These are phyloP conservation scores for Caenorhabditis brenneri DNA, from an alignment of 1,140 invertebrate species.

Conservation along the genomic window DNA sequence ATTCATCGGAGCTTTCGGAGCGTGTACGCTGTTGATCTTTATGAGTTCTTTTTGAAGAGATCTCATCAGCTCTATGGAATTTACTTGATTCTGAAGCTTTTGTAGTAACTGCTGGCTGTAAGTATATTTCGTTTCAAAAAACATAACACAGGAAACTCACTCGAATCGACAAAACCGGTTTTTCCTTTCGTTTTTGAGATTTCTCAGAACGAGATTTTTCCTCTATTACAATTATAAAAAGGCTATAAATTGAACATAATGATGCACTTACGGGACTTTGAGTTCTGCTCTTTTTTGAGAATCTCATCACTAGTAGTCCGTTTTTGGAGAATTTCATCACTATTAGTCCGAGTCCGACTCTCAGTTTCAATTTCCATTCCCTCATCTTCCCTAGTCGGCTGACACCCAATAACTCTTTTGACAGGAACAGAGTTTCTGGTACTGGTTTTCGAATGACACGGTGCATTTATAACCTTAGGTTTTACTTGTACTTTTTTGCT, in stretches of 20 bases:
- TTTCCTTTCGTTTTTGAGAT: too few species aligned
- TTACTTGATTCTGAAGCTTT: background rate
- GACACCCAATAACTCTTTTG: background rate
- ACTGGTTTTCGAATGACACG: background rate
- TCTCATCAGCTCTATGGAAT: too few species aligned
- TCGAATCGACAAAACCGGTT: too few species aligned
- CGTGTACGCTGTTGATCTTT: background rate
- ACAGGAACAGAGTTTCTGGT: background rate
- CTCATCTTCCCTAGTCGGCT: constrained; percentile 19
- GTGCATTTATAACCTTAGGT: too few species aligned
- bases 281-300: background rate
- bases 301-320: background rate
- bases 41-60: too few species aligned
- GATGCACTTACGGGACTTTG: background rate
- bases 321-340: background rate
- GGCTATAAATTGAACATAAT: too few species aligned
- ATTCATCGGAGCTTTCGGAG: background rate
- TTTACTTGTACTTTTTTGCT: too few species aligned
- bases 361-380: background rate
- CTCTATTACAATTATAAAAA: too few species aligned
- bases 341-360: background rate
- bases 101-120: background rate
- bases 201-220: background rate
- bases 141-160: too few species aligned
- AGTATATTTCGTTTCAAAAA: too few species aligned